Base-by-base conservation (phyloP, 2,113 vertebrate genomes). In the Melanerpes aurifrons region DNA sequence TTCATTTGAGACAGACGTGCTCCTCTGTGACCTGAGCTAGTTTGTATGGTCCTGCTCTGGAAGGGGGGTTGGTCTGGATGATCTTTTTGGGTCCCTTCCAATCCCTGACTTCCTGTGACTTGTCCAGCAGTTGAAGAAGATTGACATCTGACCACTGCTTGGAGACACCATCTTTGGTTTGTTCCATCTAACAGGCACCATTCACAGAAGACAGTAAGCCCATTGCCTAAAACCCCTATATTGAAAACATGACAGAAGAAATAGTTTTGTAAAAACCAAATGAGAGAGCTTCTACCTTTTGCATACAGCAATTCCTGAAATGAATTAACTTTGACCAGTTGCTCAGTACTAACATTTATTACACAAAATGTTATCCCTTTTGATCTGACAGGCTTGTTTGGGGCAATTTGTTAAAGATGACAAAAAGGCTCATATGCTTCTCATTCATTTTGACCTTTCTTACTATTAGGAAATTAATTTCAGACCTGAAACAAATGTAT, bases 391-490 rank as follows among this genome's bases (percentile, higher is more conserved):
- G 97, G 96, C 97, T 97, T 98, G 98, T 99, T 99, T 98, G 97
- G 98, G 97, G 98, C 98, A 98, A 99, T 99, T 99, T 98, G 98
- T 98, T 99, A 98, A 98, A 98, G 98, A 98, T 98, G 98, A 99
- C 98, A 98, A 98, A 98, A 98, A 98, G 96, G 98, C 98, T 98
- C 96, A 97, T 98, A 98, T 98, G 98, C 96, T 97, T 97, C 96
- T 98, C 97, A 72, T 98, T 98, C 98, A 98, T 98, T 98, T 98
- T 98, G 99, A 99, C 98, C 99, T 99, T 99, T 99, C 98, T 98
- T 98, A 98, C 98, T 99, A 98, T 99, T 98, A 98, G 98, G 98
- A 98, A 99, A 99, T 99, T 98, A 98, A 99, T 99, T 99, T 99
- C 98, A 98, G 92, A 97, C 97, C 97, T 97, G 98, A 98, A 99